These are phyloP conservation scores for Epizoanthus stellaris DNA, from an alignment of 92 coral and sea anemone genomes.

Conservation along the genomic window DNA sequence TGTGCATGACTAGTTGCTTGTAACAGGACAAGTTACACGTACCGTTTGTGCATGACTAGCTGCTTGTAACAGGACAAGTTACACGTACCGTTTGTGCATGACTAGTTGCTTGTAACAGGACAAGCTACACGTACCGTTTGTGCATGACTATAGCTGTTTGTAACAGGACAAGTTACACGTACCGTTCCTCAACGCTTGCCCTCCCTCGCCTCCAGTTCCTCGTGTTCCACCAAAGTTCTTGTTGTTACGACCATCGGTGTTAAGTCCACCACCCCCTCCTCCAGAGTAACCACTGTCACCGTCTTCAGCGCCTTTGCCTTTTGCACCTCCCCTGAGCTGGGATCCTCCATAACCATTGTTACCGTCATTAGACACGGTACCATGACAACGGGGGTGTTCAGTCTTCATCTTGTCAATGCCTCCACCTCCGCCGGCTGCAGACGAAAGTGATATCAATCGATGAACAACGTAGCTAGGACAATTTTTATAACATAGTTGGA, in stretches of 20 bases:
- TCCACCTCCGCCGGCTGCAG: conserved; percentile 82
- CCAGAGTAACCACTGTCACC: conserved; percentile 95
- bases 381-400: conserved; percentile 86
- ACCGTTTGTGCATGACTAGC: too few relatives aligned
- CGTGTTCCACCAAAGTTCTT: conserved; percentile 83
- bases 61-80: too few relatives aligned
- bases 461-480: background rate
- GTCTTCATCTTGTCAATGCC: conserved; percentile 86
- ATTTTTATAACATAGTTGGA: too few relatives aligned
- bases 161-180: background rate
- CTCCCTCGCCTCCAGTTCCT: conserved; percentile 94
- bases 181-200: conserved; percentile 77
- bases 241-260: conserved; percentile 79
- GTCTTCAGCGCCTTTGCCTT: conserved; percentile 90
- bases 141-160: too few relatives aligned
- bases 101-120: too few relatives aligned
- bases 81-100: too few relatives aligned
- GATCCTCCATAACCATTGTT: conserved; percentile 86
- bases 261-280: conserved; percentile 90
- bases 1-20: too few relatives aligned
- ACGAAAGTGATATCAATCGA: background rate
- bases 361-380: conserved; percentile 67
- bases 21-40: too few relatives aligned
- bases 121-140: too few relatives aligned
- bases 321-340: conserved; percentile 74